Conservation (phyloP, 2,888 invertebrate genomes). For the Agrochola circellaris region DNA sequence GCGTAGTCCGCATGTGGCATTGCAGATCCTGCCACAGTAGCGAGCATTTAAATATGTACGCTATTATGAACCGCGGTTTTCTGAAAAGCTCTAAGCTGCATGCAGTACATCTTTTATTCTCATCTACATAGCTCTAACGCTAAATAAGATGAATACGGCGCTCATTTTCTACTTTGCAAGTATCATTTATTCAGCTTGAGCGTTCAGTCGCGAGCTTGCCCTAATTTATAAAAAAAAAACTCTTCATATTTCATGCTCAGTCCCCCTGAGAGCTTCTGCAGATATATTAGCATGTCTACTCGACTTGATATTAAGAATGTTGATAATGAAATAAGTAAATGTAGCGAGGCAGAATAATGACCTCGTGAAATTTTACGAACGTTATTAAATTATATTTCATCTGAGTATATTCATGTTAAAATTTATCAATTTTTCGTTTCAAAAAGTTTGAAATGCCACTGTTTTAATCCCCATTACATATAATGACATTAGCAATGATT, state of each 20-base stretch:
- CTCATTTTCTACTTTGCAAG: slow-evolving; percentile 54
- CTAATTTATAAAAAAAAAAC: slow-evolving; percentile 64
- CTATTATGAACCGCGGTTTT: neutral
- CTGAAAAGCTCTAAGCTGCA: neutral
- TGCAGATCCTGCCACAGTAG: neutral
- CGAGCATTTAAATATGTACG: neutral
- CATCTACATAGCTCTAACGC: slow-evolving; percentile 29
- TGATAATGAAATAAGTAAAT: slow-evolving; percentile 51
- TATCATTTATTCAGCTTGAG: slow-evolving; percentile 59
- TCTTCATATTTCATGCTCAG: slow-evolving; percentile 51
- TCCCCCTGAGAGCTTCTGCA: slow-evolving; percentile 36
- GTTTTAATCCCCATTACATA: neutral
- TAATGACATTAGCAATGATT: neutral
- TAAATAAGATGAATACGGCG: slow-evolving; percentile 46
- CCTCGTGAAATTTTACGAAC: neutral
- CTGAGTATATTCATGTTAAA: no score
- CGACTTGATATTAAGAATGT: slow-evolving; percentile 53
- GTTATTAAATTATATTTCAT: neutral
- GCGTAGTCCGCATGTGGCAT: no score
- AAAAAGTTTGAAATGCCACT: neutral
- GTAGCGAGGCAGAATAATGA: slow-evolving; percentile 30
- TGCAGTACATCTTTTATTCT: slow-evolving; percentile 14
- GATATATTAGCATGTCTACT: slow-evolving; percentile 57
- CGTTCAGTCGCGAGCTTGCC: slow-evolving; percentile 47
- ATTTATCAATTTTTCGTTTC: no score